Evolutionary conservation across 2,888 invertebrate genomes (phyloP), one percentile per base, ranked within the genome.

Genomic region (Danaus chrysippus): DNA sequence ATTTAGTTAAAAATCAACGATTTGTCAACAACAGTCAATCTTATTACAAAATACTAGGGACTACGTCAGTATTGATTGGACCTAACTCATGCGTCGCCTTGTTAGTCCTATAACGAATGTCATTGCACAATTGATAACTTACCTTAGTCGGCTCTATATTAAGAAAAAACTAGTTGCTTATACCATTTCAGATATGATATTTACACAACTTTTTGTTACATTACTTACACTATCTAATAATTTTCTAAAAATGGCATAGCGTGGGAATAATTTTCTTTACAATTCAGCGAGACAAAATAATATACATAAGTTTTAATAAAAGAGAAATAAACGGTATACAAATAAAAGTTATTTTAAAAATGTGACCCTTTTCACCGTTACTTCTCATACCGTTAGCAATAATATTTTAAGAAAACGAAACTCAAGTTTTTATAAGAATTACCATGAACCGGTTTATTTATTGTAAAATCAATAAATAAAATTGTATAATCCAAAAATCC

Each of bases 51-150:
- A 62, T 42, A 53, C 46, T 54, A 44, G 15, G 10, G 41, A 44
- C 42, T 65, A 43, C 23, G 49, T 59, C 61, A 55, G 42, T 63
- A 56, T 44, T 63, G 63, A 67, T 67, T 64, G 62, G 56, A 65
- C 44, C 17, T 42, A 41, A 61, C 76, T 73, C 70, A 71, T 70
- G 69, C 71, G 71, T 68, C 64, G 64, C 63, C 73, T 78, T 75
- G 77, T 77, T 76, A 76, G 73, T 70, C 71, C 73, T 77, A 34
- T 34, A 76, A 78, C 71, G 74, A 77, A 74, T 73, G 73, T 69
- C 66, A 68, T 68, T 49, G 49, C 15, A 17, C 49, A 49, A 49
- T 49, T 17, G 49, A 49, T 49, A 49, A 10, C 17, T 49, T 49
- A 49, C 49, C 15, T 17, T 49, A 15, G 10, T 49, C 49, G 15